These are phyloP conservation scores for Gasteruption jaculator DNA, from an alignment of 2,888 invertebrate genomes.

Conservation along the genomic window DNA sequence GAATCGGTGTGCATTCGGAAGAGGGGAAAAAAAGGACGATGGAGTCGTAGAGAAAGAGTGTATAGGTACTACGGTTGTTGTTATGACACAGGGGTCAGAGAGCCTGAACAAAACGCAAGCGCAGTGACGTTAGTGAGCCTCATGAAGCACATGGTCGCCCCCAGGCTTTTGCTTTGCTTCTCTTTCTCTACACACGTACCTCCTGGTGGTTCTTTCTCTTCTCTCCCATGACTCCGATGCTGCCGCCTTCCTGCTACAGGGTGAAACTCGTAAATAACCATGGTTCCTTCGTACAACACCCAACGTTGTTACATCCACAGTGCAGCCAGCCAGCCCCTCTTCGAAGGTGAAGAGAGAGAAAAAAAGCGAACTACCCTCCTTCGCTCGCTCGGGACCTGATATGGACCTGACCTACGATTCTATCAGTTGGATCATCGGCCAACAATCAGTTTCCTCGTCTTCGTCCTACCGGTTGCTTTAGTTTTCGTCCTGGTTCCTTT, in stretches of 20 bases:
- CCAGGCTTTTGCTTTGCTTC: slow-evolving; percentile 23
- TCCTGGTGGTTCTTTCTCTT: too few species aligned
- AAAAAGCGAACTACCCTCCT: too few species aligned
- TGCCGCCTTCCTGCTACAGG: slow-evolving; percentile 20
- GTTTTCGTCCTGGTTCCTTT: too few species aligned
- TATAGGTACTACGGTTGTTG: slow-evolving; percentile 18
- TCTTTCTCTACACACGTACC: slow-evolving; percentile 21
- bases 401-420: too few species aligned
- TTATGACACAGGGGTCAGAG: slow-evolving; percentile 41
- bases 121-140: slow-evolving; percentile 44
- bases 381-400: too few species aligned
- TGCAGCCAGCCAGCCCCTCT: too few species aligned
- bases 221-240: slow-evolving; percentile 14
- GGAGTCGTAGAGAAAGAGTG: slow-evolving; percentile 20
- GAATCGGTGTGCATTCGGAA: not conserved
- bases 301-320: too few species aligned
- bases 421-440: too few species aligned
- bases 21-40: slow-evolving; percentile 14
- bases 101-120: slow-evolving; percentile 43
- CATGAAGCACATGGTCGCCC: slow-evolving; percentile 46
- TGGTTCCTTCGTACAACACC: slow-evolving; percentile 18
- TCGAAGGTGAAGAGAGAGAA: too few species aligned
- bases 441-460: too few species aligned
- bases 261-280: slow-evolving; percentile 21
- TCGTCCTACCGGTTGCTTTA: too few species aligned